Evolutionary conservation across 2,797 vertebrate species (phyloP).

Genomic region (Dendrocincla tyrannina): DNA sequence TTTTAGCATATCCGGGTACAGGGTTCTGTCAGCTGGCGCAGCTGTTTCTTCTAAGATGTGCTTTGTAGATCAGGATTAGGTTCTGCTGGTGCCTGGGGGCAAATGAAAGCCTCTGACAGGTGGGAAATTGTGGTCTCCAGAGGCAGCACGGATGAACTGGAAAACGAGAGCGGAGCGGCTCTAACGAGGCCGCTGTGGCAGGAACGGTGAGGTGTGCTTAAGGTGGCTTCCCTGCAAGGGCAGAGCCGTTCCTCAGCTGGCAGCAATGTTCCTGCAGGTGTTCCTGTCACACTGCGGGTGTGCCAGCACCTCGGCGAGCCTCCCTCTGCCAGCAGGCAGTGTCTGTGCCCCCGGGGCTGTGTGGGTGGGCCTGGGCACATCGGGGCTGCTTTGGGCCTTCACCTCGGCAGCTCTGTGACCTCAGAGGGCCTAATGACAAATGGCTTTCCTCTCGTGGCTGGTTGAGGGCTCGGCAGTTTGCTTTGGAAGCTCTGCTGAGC

Average conservation of each 20-base stretch:
- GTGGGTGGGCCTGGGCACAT: not conserved
- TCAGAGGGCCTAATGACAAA: not conserved
- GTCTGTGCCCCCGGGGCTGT: not conserved
- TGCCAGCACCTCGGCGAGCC: not conserved
- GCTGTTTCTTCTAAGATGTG: accelerated
- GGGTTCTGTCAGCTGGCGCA: not conserved
- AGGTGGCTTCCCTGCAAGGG: not conserved
- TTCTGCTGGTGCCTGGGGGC: not conserved
- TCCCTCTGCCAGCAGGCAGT: not conserved
- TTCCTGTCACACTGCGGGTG: not conserved
- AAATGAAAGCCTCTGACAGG: not conserved
- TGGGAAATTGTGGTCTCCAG: not conserved
- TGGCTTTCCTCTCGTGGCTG: not conserved
- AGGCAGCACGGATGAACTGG: not conserved
- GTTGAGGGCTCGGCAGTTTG: not conserved
- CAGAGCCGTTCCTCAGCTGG: not conserved
- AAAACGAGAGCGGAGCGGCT: not conserved
- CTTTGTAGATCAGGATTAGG: not conserved
- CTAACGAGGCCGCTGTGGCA: not conserved
- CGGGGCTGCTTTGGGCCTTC: not conserved
- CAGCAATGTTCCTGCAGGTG: not conserved
- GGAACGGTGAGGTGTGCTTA: not conserved
- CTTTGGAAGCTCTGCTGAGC: not conserved
- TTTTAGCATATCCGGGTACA: accelerated
- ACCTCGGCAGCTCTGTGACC: not conserved